Base-by-base conservation (phyloP, 2,888 invertebrate genomes). In the Abscondita cerata region DNA sequence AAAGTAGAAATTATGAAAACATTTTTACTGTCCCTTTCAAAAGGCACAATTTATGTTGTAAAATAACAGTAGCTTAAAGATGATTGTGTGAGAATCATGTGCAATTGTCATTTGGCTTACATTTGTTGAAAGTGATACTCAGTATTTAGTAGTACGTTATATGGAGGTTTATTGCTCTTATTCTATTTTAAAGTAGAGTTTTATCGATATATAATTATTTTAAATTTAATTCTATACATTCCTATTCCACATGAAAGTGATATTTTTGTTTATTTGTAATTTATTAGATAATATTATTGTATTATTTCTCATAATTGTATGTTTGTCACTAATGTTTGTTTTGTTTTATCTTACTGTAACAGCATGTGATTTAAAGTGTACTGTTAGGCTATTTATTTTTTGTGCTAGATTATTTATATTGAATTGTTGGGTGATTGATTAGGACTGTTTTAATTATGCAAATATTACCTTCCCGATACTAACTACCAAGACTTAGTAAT, bases 171-270 rank as follows among this genome's bases (percentile, higher is more conserved):
- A 18, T 18, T 44, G 44, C 44, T 44, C 44, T 25, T 9, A 36
- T 36, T 12, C 11, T 31, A 12, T 48, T 48, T 48, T 48, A 34
- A 36, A 33, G 20, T 19, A 52, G 18, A 41, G n/a, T 52, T 52
- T 52, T 52, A 52, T 19, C 15, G 44, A 2, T 33, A 25, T 25
- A 44, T 53, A 54, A 48, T 59, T 53, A 51, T 52, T 57, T 57
- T 48, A 51, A 55, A 54, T 59, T 59, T 59, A 51, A 59, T 51
- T 31, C 50, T 59, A 53, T 63, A 64, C 63, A 64, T 64, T 64
- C 63, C 63, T 64, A 34, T 55, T 64, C 52, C 36, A 46, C 18
- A 53, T 47, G 33, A 53, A 62, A 53, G 63, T 59, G 63, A 59
- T 64, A 59, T 64, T 52, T n/a, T 64, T 63, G 54, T 51, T 51